phyloP scores from a whole-genome alignment of 1,140 invertebrate genomes.

The Conopomorpha cramerella region DNA sequence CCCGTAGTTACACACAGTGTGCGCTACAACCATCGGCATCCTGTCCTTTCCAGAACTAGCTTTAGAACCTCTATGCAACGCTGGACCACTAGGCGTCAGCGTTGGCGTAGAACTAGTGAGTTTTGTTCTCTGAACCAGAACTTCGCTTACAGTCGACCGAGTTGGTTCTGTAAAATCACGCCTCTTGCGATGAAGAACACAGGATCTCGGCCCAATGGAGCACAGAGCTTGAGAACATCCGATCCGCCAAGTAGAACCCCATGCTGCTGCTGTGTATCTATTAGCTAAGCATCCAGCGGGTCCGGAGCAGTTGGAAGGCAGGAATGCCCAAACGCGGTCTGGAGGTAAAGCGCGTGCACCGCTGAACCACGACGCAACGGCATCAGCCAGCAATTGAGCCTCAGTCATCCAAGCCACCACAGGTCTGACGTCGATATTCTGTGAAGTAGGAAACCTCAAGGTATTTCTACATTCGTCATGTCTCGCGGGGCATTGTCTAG shows the following conservation, averaged over 20 bases:
- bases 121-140: constrained; percentile 28
- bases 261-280: constrained; percentile 40
- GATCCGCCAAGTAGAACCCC: constrained; percentile 43
- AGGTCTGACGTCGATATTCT: constrained; percentile 45
- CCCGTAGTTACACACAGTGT: constrained; percentile 47
- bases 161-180: constrained; percentile 11
- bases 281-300: constrained; percentile 36
- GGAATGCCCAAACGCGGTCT: constrained; percentile 37
- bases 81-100: constrained; percentile 18
- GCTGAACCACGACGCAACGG: constrained; percentile 41
- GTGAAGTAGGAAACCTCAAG: constrained; percentile 37
- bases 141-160: constrained; percentile 14
- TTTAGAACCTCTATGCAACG: constrained; percentile 22
- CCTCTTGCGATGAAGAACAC: constrained; percentile 23
- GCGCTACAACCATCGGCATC: constrained; percentile 30
- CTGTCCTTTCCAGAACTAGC: constrained; percentile 11
- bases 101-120: constrained; percentile 16
- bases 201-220: constrained; percentile 26
- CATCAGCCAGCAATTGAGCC: constrained; percentile 39
- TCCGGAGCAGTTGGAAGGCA: constrained; percentile 29
- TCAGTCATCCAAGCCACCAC: constrained; percentile 31
- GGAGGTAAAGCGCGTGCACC: constrained; percentile 30
- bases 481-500: constrained; percentile 40
- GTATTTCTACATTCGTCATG: constrained; percentile 49
- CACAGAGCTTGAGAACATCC: constrained; percentile 46